Evolutionary conservation across 2,797 vertebrate genomes (phyloP).

Genomic region (Acipenser ruthenus): DNA sequence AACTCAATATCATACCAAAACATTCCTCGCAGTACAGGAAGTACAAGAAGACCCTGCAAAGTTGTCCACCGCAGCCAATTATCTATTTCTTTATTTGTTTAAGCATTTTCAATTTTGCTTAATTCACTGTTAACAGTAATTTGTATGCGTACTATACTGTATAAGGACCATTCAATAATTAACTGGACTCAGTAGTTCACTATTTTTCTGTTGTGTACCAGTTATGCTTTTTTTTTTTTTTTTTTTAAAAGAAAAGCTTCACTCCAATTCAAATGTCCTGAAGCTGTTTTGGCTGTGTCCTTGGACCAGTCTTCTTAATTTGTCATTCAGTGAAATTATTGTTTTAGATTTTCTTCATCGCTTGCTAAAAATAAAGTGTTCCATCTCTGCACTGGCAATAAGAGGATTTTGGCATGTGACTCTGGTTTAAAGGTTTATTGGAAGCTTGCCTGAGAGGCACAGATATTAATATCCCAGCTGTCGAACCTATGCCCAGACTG

Average conservation of each 20-base stretch:
- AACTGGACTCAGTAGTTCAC: too few relatives aligned
- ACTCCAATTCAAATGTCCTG: slow-evolving; percentile 9
- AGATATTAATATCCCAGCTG: slow-evolving; percentile 24
- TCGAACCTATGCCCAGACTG: slow-evolving; percentile 17
- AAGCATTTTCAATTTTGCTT: too few relatives aligned
- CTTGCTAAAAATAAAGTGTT: slow-evolving; percentile 30
- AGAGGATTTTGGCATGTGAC: slow-evolving; percentile 17
- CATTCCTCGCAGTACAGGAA: background rate
- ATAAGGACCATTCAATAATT: too few relatives aligned
- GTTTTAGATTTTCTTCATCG: slow-evolving; percentile 20
- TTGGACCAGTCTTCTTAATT: slow-evolving; percentile 19
- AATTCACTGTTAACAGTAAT: too few relatives aligned
- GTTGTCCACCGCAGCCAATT: too few relatives aligned
- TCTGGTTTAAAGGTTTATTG: slow-evolving; percentile 10
- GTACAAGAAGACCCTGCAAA: too few relatives aligned
- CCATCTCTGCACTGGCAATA: background rate
- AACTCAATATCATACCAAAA: background rate
- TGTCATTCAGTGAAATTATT: slow-evolving; percentile 5
- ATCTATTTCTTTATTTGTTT: too few relatives aligned
- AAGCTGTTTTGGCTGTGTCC: slow-evolving; percentile 11
- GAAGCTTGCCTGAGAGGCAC: slow-evolving; percentile 17
- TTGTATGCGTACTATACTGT: too few relatives aligned
- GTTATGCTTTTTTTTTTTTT: background rate
- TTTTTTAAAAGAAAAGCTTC: slow-evolving; percentile 9
- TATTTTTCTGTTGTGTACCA: too few relatives aligned